Evolutionary conservation across 2,113 vertebrate genomes (phyloP), one percentile per base, ranked within the genome.

Genomic region (Pica pica): DNA sequence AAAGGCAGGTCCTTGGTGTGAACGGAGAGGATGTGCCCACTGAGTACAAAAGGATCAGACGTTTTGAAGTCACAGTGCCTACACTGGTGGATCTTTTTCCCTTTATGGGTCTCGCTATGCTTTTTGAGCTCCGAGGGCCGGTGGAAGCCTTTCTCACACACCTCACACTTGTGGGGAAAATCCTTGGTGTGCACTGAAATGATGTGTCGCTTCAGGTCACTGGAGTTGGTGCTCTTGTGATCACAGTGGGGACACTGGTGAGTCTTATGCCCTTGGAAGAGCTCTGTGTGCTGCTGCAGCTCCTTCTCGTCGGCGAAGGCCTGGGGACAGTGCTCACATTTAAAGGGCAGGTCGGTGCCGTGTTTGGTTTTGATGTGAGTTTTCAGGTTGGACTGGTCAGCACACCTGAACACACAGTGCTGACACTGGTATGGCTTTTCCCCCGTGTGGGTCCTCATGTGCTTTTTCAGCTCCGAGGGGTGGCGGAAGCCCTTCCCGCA

Each of bases 181-280:
- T 99, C 99, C 98, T 99, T 99, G 55, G 99, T 99, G 98, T 99
- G 99, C 81, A 99, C 99, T 1, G 99, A 99, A 93, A 99, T 99
- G 57, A 99, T 98, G 98, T 99, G 99, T 69, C 99, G 98, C 93
- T 99, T 99, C 97, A 99, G 98, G 98, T 99, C 99, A 69, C 99
- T 99, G 61, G 99, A 99, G 95, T 99, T 99, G 98, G 99, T 99
- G 98, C 99, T 99, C 98, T 99, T 99, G 97, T 99, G 99, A 95
- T 99, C 99, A 97, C 99, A 99, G 65, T 99, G 99, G 31, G 99
- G 99, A 95, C 99, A 99, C 97, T 99, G 99, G 71, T 99, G 99
- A 94, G 99, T 99, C 98, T 99, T 99, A 97, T 99, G 99, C 96
- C 99, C 99, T 97, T 99, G 99, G 94, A 99, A 99, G 59, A 99